Base-by-base conservation (phyloP, 2,888 invertebrate species). In the Sceliomorpha sp. region DNA sequence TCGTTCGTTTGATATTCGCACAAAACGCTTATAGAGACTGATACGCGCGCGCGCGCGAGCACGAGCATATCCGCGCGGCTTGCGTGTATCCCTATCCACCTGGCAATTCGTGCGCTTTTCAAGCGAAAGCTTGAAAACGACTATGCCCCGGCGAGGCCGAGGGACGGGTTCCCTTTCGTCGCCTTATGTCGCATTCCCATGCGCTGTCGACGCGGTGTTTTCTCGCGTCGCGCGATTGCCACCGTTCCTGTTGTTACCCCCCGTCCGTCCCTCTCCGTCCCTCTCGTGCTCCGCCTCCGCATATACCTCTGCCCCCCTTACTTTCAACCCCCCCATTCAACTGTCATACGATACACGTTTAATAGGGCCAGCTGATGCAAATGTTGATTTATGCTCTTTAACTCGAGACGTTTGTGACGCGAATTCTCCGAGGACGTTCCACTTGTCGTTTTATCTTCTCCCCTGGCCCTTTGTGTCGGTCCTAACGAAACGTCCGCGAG, bases 251-350 rank as follows among this genome's bases (percentile, higher is more conserved):
- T 27, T 27, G n/a, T n/a, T n/a, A n/a, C n/a, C n/a, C 20, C 20
- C 20, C 20, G 5, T 20, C 20, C 20, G 14, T 15, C 1, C 15
- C 10, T 37, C 15, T 37, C 37, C 24, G 6, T 24, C 24, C 6
- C 24, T 24, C 24, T 24, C 24, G 4, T 24, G 24, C 24, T 8
- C 1, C 40, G 24, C 40, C 3, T 15, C 6, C n/a, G 6, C 10
- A n/a, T 24, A 10, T 12, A 10, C 2, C 17, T n/a, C n/a, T n/a
- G n/a, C 8, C 10, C 44, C 9, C 10, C 15, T 15, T 31, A 14
- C 17, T 45, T 31, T 17, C 45, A 14, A 45, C 15, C 17, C 45
- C 15, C 17, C 45, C 17, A 45, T 45, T 45, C 45, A 31, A 17
- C 31, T 17, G 32, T 32, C 32, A 32, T 9, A 12, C 32, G 32